These are phyloP conservation scores for Brachypalpus laphriformis DNA, from an alignment of 2,888 invertebrate genomes.

Conservation along the genomic window DNA sequence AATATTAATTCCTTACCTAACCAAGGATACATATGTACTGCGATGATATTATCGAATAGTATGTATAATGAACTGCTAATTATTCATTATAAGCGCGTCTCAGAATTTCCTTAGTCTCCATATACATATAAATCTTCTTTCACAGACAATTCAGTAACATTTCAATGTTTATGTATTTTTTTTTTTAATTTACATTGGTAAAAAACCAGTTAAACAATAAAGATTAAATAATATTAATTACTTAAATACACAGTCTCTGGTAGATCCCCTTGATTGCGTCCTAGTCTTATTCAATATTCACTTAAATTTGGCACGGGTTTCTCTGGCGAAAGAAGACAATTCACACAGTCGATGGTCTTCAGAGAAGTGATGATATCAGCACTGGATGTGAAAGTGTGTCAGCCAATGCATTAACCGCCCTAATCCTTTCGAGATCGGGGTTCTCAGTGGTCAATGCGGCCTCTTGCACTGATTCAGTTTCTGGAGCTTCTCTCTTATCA, in stretches of 20 bases:
- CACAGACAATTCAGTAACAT: not conserved
- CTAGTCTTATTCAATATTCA: constrained; percentile 6
- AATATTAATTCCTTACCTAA: not conserved
- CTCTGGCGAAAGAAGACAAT: not conserved
- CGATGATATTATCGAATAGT: no score
- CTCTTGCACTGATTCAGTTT: not conserved
- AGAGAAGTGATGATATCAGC: not conserved
- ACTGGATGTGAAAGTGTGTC: not conserved
- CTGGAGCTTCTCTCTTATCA: constrained; percentile 18
- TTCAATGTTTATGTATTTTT: not conserved
- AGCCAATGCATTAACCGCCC: not conserved
- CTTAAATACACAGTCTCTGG: constrained; percentile 1
- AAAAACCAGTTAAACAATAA: constrained; percentile 4
- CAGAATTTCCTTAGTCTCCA: not conserved
- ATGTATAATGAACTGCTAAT: no score
- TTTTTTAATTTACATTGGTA: not conserved
- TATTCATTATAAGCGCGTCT: not conserved
- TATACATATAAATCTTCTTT: not conserved
- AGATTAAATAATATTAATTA: constrained; percentile 20
- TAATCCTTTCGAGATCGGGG: not conserved
- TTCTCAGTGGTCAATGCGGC: not conserved
- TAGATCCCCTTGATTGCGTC: constrained; percentile 17
- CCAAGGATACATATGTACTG: no score
- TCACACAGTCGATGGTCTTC: not conserved
- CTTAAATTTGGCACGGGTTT: not conserved